These are phyloP conservation scores for Onychomys arenicola DNA, from an alignment of 2,797 vertebrate species.

Conservation along the genomic window DNA sequence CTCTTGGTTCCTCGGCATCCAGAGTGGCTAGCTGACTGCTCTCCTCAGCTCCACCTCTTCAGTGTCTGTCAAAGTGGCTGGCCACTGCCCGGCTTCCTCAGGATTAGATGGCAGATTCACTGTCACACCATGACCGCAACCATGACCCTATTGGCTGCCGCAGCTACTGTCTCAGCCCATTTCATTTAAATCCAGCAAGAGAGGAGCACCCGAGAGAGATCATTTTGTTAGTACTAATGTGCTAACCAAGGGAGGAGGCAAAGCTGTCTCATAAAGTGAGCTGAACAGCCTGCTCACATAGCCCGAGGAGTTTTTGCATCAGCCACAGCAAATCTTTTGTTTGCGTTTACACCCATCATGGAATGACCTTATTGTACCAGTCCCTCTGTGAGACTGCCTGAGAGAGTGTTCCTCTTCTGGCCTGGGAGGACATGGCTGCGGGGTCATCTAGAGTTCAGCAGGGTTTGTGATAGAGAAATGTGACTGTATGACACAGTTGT, in stretches of 20 bases:
- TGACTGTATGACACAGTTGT: neutral
- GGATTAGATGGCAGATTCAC: neutral
- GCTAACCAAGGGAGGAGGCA: neutral
- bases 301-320: neutral
- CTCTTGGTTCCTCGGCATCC: neutral
- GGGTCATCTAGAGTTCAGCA: neutral
- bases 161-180: neutral
- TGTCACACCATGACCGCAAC: neutral
- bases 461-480: neutral
- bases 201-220: neutral
- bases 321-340: neutral
- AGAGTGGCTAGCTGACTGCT: neutral
- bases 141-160: neutral
- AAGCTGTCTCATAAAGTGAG: neutral
- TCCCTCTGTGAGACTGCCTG: neutral
- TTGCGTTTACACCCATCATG: neutral
- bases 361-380: neutral
- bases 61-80: neutral
- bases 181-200: neutral
- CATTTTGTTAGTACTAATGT: neutral
- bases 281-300: neutral
- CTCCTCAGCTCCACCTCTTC: neutral
- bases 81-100: neutral
- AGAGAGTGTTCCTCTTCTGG: neutral
- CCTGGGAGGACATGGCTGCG: neutral